Base-by-base conservation (phyloP, 2,888 invertebrate genomes). In the Metalampra italica region DNA sequence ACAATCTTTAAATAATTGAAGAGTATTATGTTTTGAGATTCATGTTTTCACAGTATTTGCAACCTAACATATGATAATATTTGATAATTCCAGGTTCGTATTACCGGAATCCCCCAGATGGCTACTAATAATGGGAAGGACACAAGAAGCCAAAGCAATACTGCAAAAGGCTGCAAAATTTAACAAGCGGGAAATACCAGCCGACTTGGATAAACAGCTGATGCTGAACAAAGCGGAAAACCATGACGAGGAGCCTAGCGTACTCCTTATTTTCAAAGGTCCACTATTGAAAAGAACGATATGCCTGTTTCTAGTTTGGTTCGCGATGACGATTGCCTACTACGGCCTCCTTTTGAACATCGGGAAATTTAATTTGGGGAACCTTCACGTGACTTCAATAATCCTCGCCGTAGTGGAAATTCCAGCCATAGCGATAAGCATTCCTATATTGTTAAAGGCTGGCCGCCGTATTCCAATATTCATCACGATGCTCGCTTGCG, bases 51-150 rank as follows among this genome's bases (percentile, higher is more conserved):
- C 22, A 22, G 5, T 22, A 22, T 22, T 22, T 3, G 22, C 22
- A 22, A 22, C 5, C n/a, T n/a, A n/a, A n/a, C n/a, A n/a, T n/a
- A n/a, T 22, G 22, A 22, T 22, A 13, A 9, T 9, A 43, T 30
- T 30, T 11, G 7, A 12, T 14, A 14, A 39, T 81, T 78, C 48
- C 71, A 95, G 95, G 93, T 94, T 93, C 80, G 84, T 94, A 34
- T 79, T 95, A 49, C 94, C 95, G n/a, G 95, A 95, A 89, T 95
- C 95, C 1, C 95, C 95, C 0, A 89, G 94, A 67, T 95, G 95
- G 95, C 78, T 95, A 32, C 77, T 95, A 45, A 93, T 93, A 37
- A 92, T 93, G 89, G 94, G 94, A 22, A 91, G 92, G 55, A 91
- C 92, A n/a, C 91, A 92, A 52, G 93, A 94, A 80, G 93, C 94